Evolutionary conservation across 1,140 invertebrate genomes (phyloP), one percentile per base, ranked within the genome.

Genomic region (Drosophila melanica): DNA sequence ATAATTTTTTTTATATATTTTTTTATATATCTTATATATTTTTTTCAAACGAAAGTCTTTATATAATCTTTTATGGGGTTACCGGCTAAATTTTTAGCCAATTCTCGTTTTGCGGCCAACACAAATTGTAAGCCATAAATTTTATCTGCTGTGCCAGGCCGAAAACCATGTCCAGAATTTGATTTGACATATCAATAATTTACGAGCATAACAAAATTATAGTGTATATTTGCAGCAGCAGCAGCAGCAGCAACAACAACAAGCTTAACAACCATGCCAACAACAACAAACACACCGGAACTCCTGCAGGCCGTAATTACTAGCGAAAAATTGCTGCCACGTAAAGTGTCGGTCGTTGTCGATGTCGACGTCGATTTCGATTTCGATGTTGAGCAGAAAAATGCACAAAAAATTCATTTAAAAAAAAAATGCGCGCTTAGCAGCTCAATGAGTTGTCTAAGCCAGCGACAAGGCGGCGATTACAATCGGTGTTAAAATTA

Each of bases 401-500:
- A 50, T 30, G 30, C 35, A 51, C 42, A 27, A 20, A 30, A 30
- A 45, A 18, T 10, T 9, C n/a, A 35, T 30, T n/a, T n/a, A n/a
- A n/a, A 14, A 20, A 39, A 18, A 62, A 65, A 53, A 69, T 59
- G 37, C 65, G 35, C 53, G 35, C 18, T 58, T 42, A 39, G 16
- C 60, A 35, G 64, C 75, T 67, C 81, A 85, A 77, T 85, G 77
- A 77, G 68, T 74, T 84, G 81, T 85, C 80, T 65, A 67, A 67
- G 65, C 50, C 41, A 45, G 59, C 72, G 79, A 89, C 84, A 81
- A 67, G 75, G 57, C 54, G 59, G 66, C 79, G 84, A 89, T 89
- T 89, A 89, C 77, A 87, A 89, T 89, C 84, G 84, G 84, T 89
- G 84, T 89, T 89, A 89, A 82, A 89, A 89, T 89, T 89, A 89